Evolutionary conservation across 2,113 vertebrate species (phyloP).

Genomic region (Cyprinus carpio): DNA sequence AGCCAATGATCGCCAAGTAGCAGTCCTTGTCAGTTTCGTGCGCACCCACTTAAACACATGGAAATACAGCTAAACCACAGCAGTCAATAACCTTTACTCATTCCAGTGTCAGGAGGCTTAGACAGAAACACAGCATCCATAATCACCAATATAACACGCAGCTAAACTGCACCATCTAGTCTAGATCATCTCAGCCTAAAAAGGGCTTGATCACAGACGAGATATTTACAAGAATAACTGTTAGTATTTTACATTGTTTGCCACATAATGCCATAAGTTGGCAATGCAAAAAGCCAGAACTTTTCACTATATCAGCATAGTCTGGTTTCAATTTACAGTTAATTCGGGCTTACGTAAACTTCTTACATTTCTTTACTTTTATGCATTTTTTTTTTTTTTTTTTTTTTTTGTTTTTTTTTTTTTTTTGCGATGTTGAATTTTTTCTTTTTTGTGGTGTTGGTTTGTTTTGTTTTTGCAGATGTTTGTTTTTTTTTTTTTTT

Average conservation of each 20-base stretch:
- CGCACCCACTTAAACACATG: constrained; percentile 19
- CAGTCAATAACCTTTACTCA: constrained; percentile 37
- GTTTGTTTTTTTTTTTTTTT: no score
- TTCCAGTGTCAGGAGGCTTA: constrained; percentile 36
- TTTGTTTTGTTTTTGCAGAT: no score
- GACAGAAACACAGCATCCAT: neutral
- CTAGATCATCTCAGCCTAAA: neutral
- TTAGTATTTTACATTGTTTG: neutral
- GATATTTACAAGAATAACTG: neutral
- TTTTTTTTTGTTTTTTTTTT: no score
- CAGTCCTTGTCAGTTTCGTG: constrained; percentile 41
- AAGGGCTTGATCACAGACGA: neutral
- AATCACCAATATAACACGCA: neutral
- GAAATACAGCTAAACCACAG: constrained; percentile 38
- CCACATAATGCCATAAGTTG: neutral
- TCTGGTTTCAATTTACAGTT: neutral
- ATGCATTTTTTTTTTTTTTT: no score
- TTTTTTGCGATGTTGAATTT: no score
- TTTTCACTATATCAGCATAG: neutral
- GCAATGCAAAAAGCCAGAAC: neutral
- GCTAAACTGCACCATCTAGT: neutral
- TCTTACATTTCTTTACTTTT: neutral
- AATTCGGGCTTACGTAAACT: neutral
- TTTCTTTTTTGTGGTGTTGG: no score
- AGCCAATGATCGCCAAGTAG: constrained; percentile 54